Percentiles rank a stretch among this genome's conserved stretches.
Evolutionary conservation across 2,888 invertebrate species (phyloP).

Genomic region (Aleiodes leptofemur): DNA sequence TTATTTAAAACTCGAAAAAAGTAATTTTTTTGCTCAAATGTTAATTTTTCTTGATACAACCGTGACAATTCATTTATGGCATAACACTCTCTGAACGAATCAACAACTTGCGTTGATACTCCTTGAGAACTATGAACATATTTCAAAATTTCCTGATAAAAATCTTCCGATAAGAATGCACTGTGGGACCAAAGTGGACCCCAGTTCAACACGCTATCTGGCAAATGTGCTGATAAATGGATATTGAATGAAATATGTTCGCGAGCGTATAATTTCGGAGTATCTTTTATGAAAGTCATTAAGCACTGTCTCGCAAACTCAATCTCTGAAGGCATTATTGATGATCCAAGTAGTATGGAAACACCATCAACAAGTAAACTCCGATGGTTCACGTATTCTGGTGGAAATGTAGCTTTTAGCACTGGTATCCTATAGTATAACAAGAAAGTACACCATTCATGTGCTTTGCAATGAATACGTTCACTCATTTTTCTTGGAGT

Average conservation of each 20-base stretch:
- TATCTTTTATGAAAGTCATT: constrained; percentile 39
- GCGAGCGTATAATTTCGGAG: constrained; percentile 41
- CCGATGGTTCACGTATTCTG: constrained; percentile 38
- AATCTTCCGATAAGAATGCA: too few species aligned
- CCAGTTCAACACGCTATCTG: constrained; percentile 53
- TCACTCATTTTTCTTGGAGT: constrained; percentile 36
- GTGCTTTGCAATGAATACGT: constrained; percentile 38
- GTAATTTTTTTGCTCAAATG: too few species aligned
- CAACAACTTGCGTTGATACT: too few species aligned
- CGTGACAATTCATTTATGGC: constrained; percentile 34
- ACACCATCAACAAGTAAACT: constrained; percentile 43
- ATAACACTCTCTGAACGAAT: neutral
- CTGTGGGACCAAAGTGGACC: constrained; percentile 53
- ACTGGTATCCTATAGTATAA: constrained; percentile 34
- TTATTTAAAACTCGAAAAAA: too few species aligned
- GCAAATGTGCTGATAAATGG: constrained; percentile 52
- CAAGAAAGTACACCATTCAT: constrained; percentile 20
- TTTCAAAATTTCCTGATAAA: too few species aligned
- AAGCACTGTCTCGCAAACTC: constrained; percentile 41
- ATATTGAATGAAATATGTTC: constrained; percentile 43
- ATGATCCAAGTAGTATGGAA: constrained; percentile 40
- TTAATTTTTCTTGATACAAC: neutral
- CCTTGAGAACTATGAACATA: too few species aligned
- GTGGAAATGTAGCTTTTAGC: constrained; percentile 19
- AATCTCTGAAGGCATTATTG: constrained; percentile 46